phyloP scores from a whole-genome alignment of 2,888 invertebrate species.

The Drosophila silvestris region DNA sequence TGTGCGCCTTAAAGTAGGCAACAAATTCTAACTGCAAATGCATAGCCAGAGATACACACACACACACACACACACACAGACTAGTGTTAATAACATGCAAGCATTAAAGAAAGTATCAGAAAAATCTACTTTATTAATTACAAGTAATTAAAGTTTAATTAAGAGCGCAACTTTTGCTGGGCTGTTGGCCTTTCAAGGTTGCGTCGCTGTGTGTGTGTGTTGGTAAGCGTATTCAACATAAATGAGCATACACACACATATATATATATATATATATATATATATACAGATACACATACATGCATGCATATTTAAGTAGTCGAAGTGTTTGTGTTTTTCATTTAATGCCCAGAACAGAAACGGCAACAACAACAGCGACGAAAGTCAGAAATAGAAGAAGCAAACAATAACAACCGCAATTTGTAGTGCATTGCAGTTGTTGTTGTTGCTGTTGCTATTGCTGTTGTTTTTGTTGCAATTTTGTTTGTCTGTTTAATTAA shows the following conservation, averaged over 20 bases:
- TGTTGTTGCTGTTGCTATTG: conserved; percentile 7
- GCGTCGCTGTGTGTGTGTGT: conserved; percentile 37
- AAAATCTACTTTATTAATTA: conserved; percentile 72
- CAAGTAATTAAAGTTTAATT: conserved; percentile 76
- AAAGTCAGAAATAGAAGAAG: conserved; percentile 18
- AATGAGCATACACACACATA: conserved; percentile 45
- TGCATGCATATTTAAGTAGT: conserved; percentile 65
- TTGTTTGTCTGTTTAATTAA: conserved; percentile 79
- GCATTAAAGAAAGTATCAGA: too few species aligned
- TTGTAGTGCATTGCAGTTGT: conserved; percentile 54
- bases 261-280: conserved; percentile 58
- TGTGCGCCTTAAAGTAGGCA: conserved; percentile 33
- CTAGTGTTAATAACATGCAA: neutral
- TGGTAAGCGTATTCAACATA: conserved; percentile 35
- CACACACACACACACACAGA: neutral
- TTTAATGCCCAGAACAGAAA: conserved; percentile 33
- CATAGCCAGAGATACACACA: neutral
- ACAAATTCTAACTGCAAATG: neutral
- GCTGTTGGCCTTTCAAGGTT: conserved; percentile 67
- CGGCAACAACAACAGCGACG: conserved; percentile 6
- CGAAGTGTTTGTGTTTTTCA: conserved; percentile 45
- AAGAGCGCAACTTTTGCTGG: conserved; percentile 50
- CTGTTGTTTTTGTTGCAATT: conserved; percentile 50
- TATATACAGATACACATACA: conserved; percentile 32
- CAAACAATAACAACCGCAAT: conserved; percentile 37